phyloP scores from a whole-genome alignment of 2,888 invertebrate genomes.

The Orthonychiurus folsomi region DNA sequence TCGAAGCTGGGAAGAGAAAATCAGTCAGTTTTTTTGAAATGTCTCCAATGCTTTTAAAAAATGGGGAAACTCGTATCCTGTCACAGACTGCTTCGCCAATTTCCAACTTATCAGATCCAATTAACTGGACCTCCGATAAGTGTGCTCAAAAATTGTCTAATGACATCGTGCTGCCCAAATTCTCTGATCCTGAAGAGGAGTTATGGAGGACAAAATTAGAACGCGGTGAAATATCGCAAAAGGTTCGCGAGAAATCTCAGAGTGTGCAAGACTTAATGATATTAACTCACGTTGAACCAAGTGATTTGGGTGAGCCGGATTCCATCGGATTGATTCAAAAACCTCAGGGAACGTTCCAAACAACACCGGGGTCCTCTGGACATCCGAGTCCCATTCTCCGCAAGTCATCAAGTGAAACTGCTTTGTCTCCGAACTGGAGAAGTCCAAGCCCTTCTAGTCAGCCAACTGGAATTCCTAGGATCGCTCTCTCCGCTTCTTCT shows the following conservation, averaged over 20 bases:
- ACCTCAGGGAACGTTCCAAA: neutral
- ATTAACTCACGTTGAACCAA: conserved; percentile 55
- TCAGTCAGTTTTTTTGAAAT: conserved; percentile 14
- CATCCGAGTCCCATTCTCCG: neutral
- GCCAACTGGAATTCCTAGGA: too few relatives aligned
- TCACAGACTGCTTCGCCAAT: neutral
- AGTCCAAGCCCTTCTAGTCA: neutral
- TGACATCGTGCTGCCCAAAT: neutral
- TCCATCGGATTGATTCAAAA: neutral
- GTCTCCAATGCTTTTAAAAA: neutral
- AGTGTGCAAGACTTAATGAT: conserved; percentile 60
- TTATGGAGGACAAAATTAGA: conserved; percentile 24
- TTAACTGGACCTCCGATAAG: neutral
- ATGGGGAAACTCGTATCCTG: neutral
- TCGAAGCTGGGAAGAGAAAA: conserved; percentile 7
- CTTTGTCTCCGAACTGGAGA: conserved; percentile 23
- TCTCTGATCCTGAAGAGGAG: conserved; percentile 20
- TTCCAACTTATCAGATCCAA: neutral
- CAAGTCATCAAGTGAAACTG: conserved; percentile 24
- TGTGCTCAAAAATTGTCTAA: neutral
- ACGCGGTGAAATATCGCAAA: conserved; percentile 32
- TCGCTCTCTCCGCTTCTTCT: neutral
- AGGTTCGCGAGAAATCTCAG: conserved; percentile 56
- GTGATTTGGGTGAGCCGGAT: conserved; percentile 40
- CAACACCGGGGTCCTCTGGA: neutral